Evolutionary conservation across 2,888 invertebrate genomes (phyloP).

Genomic region (Metellina segmentata): DNA sequence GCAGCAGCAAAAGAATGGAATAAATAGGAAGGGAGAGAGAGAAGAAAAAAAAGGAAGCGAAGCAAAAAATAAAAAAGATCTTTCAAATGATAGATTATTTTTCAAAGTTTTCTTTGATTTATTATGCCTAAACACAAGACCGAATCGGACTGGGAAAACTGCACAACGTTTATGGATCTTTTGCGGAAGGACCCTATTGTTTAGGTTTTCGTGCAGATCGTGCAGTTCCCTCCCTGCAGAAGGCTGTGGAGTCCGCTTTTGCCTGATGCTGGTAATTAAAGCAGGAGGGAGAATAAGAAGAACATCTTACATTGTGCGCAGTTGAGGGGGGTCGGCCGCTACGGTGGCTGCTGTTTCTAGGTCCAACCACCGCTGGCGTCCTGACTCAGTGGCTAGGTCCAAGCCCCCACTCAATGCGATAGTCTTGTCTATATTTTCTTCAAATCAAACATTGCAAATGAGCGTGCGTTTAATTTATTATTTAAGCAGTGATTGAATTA

Average conservation of each 20-base stretch:
- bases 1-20: conserved; percentile 63
- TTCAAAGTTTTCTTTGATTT: conserved; percentile 77
- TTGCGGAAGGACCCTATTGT: conserved; percentile 76
- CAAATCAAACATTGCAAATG: not conserved
- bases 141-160: conserved; percentile 64
- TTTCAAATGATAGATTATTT: conserved; percentile 76
- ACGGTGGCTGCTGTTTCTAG: conserved; percentile 22
- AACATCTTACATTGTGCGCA: conserved; percentile 56
- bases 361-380: not conserved
- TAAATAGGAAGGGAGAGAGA: conserved; percentile 66
- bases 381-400: not conserved
- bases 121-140: conserved; percentile 74
- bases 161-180: conserved; percentile 72
- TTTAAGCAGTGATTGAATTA: no score
- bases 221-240: conserved; percentile 57
- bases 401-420: not conserved
- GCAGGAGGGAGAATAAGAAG: conserved; percentile 70
- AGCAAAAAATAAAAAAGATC: conserved; percentile 49
- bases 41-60: conserved; percentile 28
- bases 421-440: not conserved
- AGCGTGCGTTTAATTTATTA: no score
- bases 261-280: conserved; percentile 74
- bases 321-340: conserved; percentile 28
- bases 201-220: conserved; percentile 74
- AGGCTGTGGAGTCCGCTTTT: conserved; percentile 54